phyloP scores from a whole-genome alignment of 2,888 invertebrate genomes.

The Uropetala carovei region DNA sequence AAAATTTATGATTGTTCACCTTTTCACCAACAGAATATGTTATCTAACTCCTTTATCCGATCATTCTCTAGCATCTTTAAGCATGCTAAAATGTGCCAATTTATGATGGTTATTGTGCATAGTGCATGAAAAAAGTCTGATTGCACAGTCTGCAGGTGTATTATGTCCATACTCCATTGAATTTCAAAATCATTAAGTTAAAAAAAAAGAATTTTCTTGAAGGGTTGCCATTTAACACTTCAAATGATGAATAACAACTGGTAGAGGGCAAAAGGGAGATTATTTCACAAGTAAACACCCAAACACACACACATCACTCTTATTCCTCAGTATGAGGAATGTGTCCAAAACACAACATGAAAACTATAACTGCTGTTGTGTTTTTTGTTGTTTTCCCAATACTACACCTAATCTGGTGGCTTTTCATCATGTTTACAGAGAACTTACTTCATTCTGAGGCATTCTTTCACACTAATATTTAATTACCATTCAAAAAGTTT shows the following conservation, averaged over 20 bases:
- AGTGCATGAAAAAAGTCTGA: slow-evolving; percentile 63
- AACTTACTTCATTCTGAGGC: slow-evolving; percentile 56
- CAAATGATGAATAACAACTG: slow-evolving; percentile 63
- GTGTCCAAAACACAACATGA: slow-evolving; percentile 62
- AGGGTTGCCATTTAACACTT: slow-evolving; percentile 60
- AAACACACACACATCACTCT: slow-evolving; percentile 60
- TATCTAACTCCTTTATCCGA: slow-evolving; percentile 39
- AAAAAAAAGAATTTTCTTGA: slow-evolving; percentile 51
- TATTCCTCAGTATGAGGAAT: slow-evolving; percentile 63
- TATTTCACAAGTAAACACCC: slow-evolving; percentile 62
- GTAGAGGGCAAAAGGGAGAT: slow-evolving; percentile 62
- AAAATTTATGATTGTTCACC: slow-evolving; percentile 53
- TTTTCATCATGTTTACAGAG: slow-evolving; percentile 59
- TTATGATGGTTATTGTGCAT: slow-evolving; percentile 55
- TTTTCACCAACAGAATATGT: slow-evolving; percentile 42
- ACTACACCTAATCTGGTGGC: slow-evolving; percentile 56
- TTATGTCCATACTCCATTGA: slow-evolving; percentile 40
- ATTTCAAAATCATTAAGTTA: slow-evolving; percentile 24
- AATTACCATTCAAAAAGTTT: slow-evolving; percentile 59
- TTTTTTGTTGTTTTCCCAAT: slow-evolving; percentile 54
- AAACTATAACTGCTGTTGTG: slow-evolving; percentile 64
- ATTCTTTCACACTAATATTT: slow-evolving; percentile 60
- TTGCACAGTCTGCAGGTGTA: slow-evolving; percentile 63
- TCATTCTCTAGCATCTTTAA: slow-evolving; percentile 51
- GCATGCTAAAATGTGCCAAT: slow-evolving; percentile 44